Conservation (phyloP, 2,888 invertebrate species). For the Nomada goodeniana region DNA sequence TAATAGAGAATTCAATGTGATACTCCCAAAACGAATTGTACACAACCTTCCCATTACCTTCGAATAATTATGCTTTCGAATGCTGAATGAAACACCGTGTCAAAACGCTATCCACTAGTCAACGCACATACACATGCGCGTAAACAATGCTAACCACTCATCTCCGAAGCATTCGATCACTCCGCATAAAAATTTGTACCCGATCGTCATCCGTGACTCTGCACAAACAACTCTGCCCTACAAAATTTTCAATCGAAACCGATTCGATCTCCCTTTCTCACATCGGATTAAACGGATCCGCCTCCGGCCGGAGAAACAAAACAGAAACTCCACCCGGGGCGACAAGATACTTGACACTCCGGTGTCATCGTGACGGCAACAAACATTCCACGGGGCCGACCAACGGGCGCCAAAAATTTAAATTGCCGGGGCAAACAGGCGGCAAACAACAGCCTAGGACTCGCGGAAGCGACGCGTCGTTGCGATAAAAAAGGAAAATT, state of each 20-base stretch:
- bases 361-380: conserved; percentile 11
- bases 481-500: conserved; percentile 30
- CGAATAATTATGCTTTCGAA: too few relatives aligned
- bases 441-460: conserved; percentile 29
- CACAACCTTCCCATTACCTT: too few relatives aligned
- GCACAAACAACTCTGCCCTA: neutral
- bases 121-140: neutral
- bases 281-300: neutral
- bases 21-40: too few relatives aligned
- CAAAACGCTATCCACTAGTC: neutral
- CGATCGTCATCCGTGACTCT: neutral
- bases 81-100: too few relatives aligned
- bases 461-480: conserved; percentile 28
- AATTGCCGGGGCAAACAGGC: conserved; percentile 44
- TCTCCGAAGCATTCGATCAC: neutral
- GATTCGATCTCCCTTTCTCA: neutral
- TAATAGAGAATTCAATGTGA: too few relatives aligned
- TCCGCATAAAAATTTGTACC: neutral
- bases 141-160: neutral
- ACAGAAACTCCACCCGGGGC: too few relatives aligned
- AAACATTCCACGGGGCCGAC: conserved; percentile 42
- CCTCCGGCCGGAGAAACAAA: neutral
- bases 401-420: conserved; percentile 47
- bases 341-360: conserved; percentile 7
- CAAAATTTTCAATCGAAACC: neutral